Evolutionary conservation across 2,797 vertebrate genomes (phyloP), one percentile per base, ranked within the genome.

Genomic region (Hippocampus kuda): DNA sequence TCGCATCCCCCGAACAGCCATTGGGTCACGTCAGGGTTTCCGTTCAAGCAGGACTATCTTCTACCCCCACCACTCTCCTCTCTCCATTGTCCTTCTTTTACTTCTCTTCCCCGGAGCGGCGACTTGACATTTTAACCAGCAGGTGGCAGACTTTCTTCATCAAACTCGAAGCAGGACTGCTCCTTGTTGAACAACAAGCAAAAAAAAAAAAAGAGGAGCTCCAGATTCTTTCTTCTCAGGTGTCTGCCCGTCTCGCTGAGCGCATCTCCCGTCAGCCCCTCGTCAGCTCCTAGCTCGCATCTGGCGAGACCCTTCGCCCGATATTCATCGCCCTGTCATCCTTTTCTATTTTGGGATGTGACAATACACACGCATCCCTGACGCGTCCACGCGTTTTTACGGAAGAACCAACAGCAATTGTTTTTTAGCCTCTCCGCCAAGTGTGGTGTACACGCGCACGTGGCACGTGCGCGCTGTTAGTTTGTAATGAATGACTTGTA

Each of bases 401-500:
- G 1, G 57, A 74, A 62, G 72, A 67, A 20, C 67, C 62, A 65
- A 48, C 51, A 27, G 1, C 34, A 54, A n/a, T 62, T 62, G n/a
- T n/a, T 67, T 48, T 64, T 60, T 69, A 66, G 26, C 5, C 30
- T 20, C 5, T 15, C 15, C 4, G 16, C 9, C 16, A 46, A 49
- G 0, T 10, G 2, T 27, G 26, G 0, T 12, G 16, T 76, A 42
- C 83, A 65, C n/a, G 61, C 6, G n/a, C 22, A n/a, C n/a, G 46
- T 62, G 66, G 7, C 73, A 70, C 82, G 74, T 77, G 85, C 30
- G 80, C 82, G 79, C 54, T 60, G 81, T 82, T 85, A 70, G 72
- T 85, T 88, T 84, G 83, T 83, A 74, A 83, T 84, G 83, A 88
- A 88, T 85, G 79, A 87, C 81, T 85, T 89, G 83, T 91, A 89